These are phyloP conservation scores for Rhagonycha lutea DNA, from an alignment of 2,888 invertebrate genomes.

Conservation along the genomic window DNA sequence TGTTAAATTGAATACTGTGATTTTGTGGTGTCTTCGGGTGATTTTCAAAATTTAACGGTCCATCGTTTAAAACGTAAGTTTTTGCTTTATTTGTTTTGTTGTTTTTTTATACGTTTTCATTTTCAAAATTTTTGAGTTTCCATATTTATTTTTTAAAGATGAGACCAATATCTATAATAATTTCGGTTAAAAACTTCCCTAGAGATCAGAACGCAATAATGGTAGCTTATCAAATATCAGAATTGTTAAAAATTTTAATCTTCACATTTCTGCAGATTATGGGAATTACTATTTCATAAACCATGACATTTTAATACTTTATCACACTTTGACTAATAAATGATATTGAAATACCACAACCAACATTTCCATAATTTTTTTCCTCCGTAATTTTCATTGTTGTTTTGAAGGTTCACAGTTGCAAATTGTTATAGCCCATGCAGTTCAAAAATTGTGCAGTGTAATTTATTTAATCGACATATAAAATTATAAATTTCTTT, in stretches of 20 bases:
- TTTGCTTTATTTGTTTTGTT: not conserved
- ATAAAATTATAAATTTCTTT: not conserved
- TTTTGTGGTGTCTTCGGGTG: not conserved
- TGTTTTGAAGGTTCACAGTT: not conserved
- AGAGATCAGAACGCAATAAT: not conserved
- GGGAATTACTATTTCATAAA: not conserved
- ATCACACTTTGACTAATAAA: not conserved
- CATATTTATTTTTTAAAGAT: too few relatives aligned
- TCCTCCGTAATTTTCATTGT: not conserved
- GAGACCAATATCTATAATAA: not conserved
- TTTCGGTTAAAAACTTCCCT: not conserved
- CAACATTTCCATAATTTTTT: not conserved
- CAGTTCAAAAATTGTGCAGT: not conserved
- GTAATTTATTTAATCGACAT: not conserved
- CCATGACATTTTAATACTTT: not conserved
- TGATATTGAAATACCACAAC: not conserved
- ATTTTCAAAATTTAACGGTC: not conserved
- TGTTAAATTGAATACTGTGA: not conserved
- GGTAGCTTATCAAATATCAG: not conserved
- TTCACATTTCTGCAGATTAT: not conserved
- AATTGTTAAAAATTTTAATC: too few relatives aligned
- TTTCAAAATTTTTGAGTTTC: too few relatives aligned
- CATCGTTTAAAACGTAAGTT: not conserved
- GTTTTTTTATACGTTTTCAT: too few relatives aligned
- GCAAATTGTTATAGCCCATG: not conserved